A percentile compares a stretch with the other conserved stretches of the same genome.
Conservation (phyloP, 2,888 invertebrate genomes). For the Hemaris fuciformis region DNA sequence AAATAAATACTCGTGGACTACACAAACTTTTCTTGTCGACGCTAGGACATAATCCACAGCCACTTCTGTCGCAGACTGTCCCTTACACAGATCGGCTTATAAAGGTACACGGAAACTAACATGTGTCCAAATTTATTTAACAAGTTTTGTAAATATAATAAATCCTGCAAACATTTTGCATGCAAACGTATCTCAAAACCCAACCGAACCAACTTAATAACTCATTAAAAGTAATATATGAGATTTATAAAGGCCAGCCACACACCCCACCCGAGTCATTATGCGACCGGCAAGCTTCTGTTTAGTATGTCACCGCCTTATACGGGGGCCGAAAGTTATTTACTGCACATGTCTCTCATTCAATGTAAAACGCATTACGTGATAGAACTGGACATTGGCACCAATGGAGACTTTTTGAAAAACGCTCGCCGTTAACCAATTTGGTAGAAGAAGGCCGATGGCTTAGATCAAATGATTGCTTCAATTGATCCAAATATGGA, state of each 20-base stretch:
- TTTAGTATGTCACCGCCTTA: conserved; percentile 19
- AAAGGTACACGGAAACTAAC: too few species aligned
- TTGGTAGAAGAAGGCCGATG: not conserved
- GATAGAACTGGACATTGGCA: not conserved
- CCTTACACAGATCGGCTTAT: too few species aligned
- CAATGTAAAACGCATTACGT: not conserved
- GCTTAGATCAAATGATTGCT: not conserved
- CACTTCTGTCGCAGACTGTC: too few species aligned
- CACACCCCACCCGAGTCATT: not conserved
- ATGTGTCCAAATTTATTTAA: too few species aligned
- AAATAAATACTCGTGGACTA: too few species aligned
- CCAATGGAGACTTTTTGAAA: not conserved
- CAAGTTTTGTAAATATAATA: too few species aligned
- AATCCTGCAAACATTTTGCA: too few species aligned
- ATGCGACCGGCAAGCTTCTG: conserved; percentile 10
- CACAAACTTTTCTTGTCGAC: too few species aligned
- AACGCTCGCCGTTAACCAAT: not conserved
- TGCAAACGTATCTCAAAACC: too few species aligned
- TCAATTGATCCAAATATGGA: not conserved
- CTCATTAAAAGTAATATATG: not conserved
- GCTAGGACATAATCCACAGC: too few species aligned
- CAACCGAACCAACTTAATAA: too few species aligned
- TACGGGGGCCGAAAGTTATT: conserved; percentile 15
- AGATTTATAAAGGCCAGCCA: not conserved
- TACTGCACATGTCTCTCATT: not conserved